Evolutionary conservation across 2,888 invertebrate species (phyloP), one percentile per base, ranked within the genome.

Genomic region (Notocelia uddmanniana): DNA sequence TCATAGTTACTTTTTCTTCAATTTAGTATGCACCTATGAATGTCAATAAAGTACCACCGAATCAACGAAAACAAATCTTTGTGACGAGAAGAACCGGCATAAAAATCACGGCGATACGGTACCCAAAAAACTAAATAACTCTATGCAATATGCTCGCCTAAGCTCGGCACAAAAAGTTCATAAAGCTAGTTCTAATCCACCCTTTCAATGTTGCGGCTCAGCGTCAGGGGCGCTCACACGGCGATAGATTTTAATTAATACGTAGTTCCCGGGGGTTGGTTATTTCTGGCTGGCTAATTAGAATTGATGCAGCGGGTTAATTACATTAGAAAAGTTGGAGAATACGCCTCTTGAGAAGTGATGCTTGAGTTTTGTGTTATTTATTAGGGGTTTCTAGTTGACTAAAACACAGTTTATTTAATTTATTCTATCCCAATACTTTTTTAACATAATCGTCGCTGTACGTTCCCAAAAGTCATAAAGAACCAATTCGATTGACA

Each of bases 181-280:
- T 50, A 52, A 63, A 63, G 1, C 19, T 52, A 52, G 15, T 19
- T 52, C 21, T 15, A 34, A 63, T 63, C 63, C 52, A 52, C 19
- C 63, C 34, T 21, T 31, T 34, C 50, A 34, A 34, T 50, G 31
- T 50, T 31, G 62, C 62, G 26, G 19, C 59, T 19, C 19, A 41
- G 59, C 45, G 26, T 50, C 50, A 63, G 21, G 21, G 31, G 41
- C 41, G 19, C 31, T 2, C 63, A 19, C 63, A 31, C 62, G 48
- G 50, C 63, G 50, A 63, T 63, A 50, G 50, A 52, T 63, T 63
- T 34, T 64, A 64, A 64, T 64, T 64, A 64, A 64, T 64, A 54
- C 37, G 52, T 54, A 52, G 63, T 63, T 63, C 64, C 64, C 52
- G 0, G 11, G 64, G 52, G 64, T 37, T 21, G 64, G 52, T 54